Evolutionary conservation across 2,113 vertebrate species (phyloP).

Genomic region (Boleophthalmus pectinirostris): DNA sequence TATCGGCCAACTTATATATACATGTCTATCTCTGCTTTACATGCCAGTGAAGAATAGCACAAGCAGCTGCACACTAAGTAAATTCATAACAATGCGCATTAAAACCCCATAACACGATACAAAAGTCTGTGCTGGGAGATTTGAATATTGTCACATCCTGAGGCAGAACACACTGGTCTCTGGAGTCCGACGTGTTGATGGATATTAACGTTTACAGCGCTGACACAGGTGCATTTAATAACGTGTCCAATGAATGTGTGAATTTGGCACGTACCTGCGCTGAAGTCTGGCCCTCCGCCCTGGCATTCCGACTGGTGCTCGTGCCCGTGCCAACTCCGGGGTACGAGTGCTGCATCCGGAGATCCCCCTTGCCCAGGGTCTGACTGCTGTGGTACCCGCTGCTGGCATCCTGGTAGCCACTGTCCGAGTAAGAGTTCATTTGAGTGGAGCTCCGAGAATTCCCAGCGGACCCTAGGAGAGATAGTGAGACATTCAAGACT

Average conservation of each 20-base stretch:
- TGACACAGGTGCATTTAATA: neutral
- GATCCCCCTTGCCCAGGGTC: constrained; percentile 83
- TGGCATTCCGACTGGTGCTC: constrained; percentile 78
- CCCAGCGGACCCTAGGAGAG: constrained; percentile 85
- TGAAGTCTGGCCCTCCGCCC: constrained; percentile 90
- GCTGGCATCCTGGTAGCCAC: constrained; percentile 94
- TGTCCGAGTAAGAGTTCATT: constrained; percentile 99
- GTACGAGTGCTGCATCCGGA: constrained; percentile 86
- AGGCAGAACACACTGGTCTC: neutral
- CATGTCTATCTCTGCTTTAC: no score
- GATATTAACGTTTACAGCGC: neutral
- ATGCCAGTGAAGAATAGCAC: no score
- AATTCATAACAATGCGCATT: neutral
- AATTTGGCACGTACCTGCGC: constrained; percentile 80
- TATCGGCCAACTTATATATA: no score
- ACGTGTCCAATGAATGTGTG: constrained; percentile 2
- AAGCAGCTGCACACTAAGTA: no score
- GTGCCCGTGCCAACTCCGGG: constrained; percentile 65
- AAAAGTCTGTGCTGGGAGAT: neutral
- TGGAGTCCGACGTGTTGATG: neutral
- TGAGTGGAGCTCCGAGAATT: constrained; percentile 95
- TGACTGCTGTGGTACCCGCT: constrained; percentile 90
- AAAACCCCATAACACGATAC: no score
- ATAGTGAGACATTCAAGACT: neutral
- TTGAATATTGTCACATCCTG: neutral